These are phyloP conservation scores for Tiliacea citrago DNA, from an alignment of 2,888 invertebrate species.

Conservation along the genomic window DNA sequence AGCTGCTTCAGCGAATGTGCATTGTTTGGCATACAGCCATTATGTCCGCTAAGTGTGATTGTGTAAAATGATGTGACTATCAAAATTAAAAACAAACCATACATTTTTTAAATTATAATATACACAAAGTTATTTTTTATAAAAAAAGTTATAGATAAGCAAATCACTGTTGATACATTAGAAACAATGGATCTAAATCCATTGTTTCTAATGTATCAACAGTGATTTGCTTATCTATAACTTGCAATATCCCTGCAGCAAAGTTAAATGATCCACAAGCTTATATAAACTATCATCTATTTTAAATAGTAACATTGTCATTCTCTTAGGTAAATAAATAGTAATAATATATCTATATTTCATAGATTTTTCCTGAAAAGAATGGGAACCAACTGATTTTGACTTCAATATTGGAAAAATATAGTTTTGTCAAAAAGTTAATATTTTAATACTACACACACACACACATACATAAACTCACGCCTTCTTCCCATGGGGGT, in stretches of 20 bases:
- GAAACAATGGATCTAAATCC: conserved; percentile 8
- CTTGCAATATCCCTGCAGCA: neutral
- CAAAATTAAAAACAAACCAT: neutral
- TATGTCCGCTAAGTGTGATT: conserved; percentile 32
- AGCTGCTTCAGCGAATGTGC: conserved; percentile 58
- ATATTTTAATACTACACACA: too few species aligned
- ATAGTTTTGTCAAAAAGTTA: neutral
- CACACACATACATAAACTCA: too few species aligned
- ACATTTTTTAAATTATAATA: neutral
- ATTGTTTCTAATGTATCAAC: too few species aligned
- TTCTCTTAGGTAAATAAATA: neutral
- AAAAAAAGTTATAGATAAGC: neutral
- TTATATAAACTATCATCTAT: neutral
- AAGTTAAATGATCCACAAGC: neutral
- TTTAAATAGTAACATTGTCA: neutral
- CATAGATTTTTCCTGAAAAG: neutral
- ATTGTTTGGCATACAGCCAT: conserved; percentile 49
- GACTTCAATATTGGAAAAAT: neutral
- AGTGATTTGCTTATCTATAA: too few species aligned
- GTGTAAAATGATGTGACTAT: conserved; percentile 19
- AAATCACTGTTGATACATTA: neutral
- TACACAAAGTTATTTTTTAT: neutral
- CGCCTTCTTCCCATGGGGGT: too few species aligned
- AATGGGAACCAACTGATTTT: neutral
- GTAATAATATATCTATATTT: neutral